Base-by-base conservation (phyloP, 2,113 vertebrate species). In the Limanda limanda region DNA sequence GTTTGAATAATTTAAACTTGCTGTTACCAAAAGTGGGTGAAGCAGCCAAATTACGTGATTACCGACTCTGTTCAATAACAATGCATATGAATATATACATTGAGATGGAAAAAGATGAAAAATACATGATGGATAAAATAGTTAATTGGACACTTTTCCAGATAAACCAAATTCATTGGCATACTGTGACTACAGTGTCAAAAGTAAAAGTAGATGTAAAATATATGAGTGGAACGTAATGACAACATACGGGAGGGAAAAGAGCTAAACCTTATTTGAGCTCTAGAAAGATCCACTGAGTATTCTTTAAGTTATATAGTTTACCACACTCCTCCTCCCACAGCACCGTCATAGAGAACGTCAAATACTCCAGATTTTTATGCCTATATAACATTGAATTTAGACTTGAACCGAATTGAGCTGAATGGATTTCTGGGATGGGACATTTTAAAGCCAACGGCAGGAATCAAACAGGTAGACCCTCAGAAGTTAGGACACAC, bases 381-480 rank as follows among this genome's bases (percentile, higher is more conserved):
- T 65, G 25, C 45, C 54, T 65, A 5, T 55, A 67, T 23, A 21
- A 25, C 66, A 68, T 3, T 40, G 12, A 59, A 40, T 40, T 61
- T 61, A 18, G 17, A 61, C 35, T 9, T 59, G 27, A 21, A 45
- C 6, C 1, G 5, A 57, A 13, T 1, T 42, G 31, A 51, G 14
- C 18, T 61, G 20, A 69, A 51, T 15, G 24, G 11, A 25, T 13
- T 57, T 42, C 40, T 42, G 40, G 12, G 11, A 42, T 42, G 40
- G 31, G 20, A 24, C 4, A 51, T 48, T 63, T 61, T 35, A 31
- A 11, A 47, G 24, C 35, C 21, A 13, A 17, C 4, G 24, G 20
- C 5, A 37, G 63, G 37, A 31, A 60, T 66, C 61, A 3, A 42
- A 84, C 59, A 57, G n/a, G 48, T 56, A 52, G 11, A 52, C 45